Evolutionary conservation across 1,140 invertebrate genomes (phyloP), one percentile per base, ranked within the genome.

Genomic region (Limonius californicus): DNA sequence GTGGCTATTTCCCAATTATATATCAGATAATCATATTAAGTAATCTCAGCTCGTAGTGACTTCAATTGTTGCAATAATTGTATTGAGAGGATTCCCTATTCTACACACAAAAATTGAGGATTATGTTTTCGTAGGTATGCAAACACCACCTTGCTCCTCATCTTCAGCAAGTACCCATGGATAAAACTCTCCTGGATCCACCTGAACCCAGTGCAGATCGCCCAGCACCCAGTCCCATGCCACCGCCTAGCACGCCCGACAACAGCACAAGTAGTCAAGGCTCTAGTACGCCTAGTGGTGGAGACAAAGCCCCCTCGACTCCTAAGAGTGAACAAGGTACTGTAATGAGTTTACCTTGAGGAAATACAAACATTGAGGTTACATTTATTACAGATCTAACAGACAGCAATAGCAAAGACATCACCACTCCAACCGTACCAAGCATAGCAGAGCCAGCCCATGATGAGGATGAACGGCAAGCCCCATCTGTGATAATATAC

Each of bases 401-500:
- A 12, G 39, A 42, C n/a, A 42, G 16, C 19, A 18, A 15, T 7
- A 42, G 56, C 7, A 57, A 57, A 12, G 32, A 57, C 2, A 18
- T 19, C 7, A n/a, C n/a, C 20, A 15, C 14, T 8, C 12, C 56
- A n/a, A 35, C 42, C 30, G 7, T 42, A 15, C 12, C 32, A 3
- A 42, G 19, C 18, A 9, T 20, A 11, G 18, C 21, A 4, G 53
- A 55, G 15, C 15, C 53, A 8, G 15, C 78, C 11, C 80, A 81
- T 14, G 82, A 90, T 54, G 89, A 90, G 15, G 89, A 92, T 64
- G 90, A 92, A 69, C 80, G 86, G 6, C 89, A 93, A 72, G 84
- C 88, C 14, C 92, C 94, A 0, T 88, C 91, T 4, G 85, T 98
- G 20, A 92, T 99, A 19, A 83, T 99, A 27, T 99, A 99, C 77